These are phyloP conservation scores for Neodiprion fabricii DNA, from an alignment of 1,140 invertebrate species.

Conservation along the genomic window DNA sequence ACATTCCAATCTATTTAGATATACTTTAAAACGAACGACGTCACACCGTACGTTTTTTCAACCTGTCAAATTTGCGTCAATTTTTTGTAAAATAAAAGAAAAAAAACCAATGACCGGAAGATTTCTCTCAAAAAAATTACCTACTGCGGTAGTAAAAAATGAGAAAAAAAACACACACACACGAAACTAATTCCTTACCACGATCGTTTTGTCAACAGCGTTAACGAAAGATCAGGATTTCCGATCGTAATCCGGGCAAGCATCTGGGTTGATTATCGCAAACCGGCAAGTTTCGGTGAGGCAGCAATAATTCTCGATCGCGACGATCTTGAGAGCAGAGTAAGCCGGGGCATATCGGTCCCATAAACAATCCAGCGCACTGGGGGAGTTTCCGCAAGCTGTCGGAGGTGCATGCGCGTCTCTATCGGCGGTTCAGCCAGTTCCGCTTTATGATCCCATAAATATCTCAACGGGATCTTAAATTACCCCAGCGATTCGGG, in stretches of 20 bases:
- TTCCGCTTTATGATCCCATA: conserved; percentile 53
- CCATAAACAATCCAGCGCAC: conserved; percentile 37
- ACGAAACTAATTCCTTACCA: not conserved
- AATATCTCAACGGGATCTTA: conserved; percentile 56
- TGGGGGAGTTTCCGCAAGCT: conserved; percentile 6
- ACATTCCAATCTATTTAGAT: too few species aligned
- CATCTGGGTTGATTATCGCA: conserved; percentile 13
- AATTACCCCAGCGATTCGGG: conserved; percentile 39
- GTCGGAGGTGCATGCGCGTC: conserved; percentile 36
- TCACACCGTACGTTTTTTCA: too few species aligned
- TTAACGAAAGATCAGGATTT: too few species aligned
- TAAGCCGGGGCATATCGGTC: conserved; percentile 21
- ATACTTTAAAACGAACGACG: too few species aligned
- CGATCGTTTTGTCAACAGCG: not conserved
- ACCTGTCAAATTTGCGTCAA: too few species aligned
- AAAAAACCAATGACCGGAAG: too few species aligned
- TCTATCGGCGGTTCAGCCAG: conserved; percentile 40
- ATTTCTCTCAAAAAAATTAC: not conserved
- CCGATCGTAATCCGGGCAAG: too few species aligned
- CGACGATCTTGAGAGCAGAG: too few species aligned
- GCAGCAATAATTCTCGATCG: conserved; percentile 12
- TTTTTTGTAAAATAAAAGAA: too few species aligned
- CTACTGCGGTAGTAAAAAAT: not conserved
- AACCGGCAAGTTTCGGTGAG: conserved; percentile 9
- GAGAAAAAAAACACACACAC: not conserved